Base-by-base conservation (phyloP, 1,140 invertebrate species). In the Procambarus clarkii region DNA sequence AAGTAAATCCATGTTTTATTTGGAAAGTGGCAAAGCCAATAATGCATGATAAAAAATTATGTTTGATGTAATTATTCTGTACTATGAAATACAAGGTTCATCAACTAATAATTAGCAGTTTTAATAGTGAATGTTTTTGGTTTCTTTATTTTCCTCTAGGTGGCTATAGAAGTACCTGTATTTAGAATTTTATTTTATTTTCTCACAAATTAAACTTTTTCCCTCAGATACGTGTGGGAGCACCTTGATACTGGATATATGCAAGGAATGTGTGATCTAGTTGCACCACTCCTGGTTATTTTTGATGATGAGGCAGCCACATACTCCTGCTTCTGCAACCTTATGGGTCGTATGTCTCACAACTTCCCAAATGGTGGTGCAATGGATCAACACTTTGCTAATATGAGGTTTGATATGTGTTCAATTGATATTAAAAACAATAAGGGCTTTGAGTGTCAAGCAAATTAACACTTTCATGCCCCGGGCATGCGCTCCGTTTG, bases 341-440 rank as follows among this genome's bases (percentile, higher is more conserved):
- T 99, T 77, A 99, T 99, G 98, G 96, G 97, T 93, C 95, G 98
- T 86, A 98, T 99, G 96, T 96, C 96, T 21, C 96, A 97, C 88
- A 99, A 99, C 95, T 99, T 99, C 94, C 98, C 98, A 0, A 97
- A 97, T 92, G 98, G 98, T 54, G 97, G 97, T 45, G 97, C 97
- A 2, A 99, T 99, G 98, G 98, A 99, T 94, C 96, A 97, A 88
- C 98, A 99, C 94, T 98, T 99, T 95, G 97, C 98, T 50, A 98
- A 99, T 94, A 98, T 99, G 98, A 96, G 98, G 95, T 93, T 48
- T 48, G 89, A 50, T 46, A 46, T 34, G 5, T 8, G 24, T 48
- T 60, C 44, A 54, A 8, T 81, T 34, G 8, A 48, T 81, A 8
- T 48, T 5, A 69, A 69, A n/a, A 69, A 69, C 4, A n/a, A n/a